Evolutionary conservation across 1,140 invertebrate genomes (phyloP).

Genomic region (Cecropterus lyciades): DNA sequence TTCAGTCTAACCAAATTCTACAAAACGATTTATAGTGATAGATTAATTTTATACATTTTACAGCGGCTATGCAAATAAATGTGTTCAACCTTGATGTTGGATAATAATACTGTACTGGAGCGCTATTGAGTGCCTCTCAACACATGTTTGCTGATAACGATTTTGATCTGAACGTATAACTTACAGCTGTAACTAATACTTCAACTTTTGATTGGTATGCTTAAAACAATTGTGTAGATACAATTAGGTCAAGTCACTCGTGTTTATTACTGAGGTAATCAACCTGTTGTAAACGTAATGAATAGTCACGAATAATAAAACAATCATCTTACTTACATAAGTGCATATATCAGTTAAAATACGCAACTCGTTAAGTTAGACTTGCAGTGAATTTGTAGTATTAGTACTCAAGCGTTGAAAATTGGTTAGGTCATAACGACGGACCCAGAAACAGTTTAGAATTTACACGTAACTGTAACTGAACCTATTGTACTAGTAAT

Average conservation of each 20-base stretch:
- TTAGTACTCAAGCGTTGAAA: background rate
- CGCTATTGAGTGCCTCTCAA: slow-evolving; percentile 55
- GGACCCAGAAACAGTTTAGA: background rate
- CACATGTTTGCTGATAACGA: slow-evolving; percentile 44
- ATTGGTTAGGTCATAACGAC: background rate
- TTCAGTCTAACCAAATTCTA: slow-evolving; percentile 10
- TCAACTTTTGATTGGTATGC: slow-evolving; percentile 16
- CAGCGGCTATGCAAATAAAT: slow-evolving; percentile 50
- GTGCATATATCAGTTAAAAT: too few species aligned
- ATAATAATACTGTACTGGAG: slow-evolving; percentile 50
- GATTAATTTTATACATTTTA: slow-evolving; percentile 29
- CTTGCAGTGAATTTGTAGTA: background rate
- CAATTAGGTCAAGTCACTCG: slow-evolving; percentile 4
- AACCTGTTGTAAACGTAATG: too few species aligned
- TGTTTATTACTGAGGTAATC: background rate
- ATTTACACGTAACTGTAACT: slow-evolving; percentile 7
- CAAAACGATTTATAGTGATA: slow-evolving; percentile 4
- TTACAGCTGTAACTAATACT: slow-evolving; percentile 20
- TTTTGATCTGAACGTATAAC: slow-evolving; percentile 42
- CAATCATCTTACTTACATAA: too few species aligned
- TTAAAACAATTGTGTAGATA: slow-evolving; percentile 16
- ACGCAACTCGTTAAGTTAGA: too few species aligned
- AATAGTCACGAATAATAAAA: too few species aligned
- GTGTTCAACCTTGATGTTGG: slow-evolving; percentile 56
- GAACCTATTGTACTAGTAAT: slow-evolving; percentile 20